These are phyloP conservation scores for Cantharis rufa DNA, from an alignment of 2,888 invertebrate species.

Conservation along the genomic window DNA sequence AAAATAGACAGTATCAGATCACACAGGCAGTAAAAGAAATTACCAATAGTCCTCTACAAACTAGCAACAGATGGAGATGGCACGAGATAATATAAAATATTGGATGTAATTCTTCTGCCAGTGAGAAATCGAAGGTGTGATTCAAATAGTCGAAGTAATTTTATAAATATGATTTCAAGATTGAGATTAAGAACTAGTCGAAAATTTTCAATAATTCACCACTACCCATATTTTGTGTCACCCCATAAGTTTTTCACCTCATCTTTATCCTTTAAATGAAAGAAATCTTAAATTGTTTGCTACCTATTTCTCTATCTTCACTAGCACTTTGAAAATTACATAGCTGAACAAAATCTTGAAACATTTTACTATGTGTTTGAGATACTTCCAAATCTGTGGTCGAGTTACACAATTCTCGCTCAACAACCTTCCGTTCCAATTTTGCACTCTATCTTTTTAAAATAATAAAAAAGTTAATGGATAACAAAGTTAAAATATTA, in stretches of 20 bases:
- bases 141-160: too few relatives aligned
- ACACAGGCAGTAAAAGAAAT: too few relatives aligned
- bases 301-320: not conserved
- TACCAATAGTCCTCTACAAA: too few relatives aligned
- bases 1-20: too few relatives aligned
- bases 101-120: too few relatives aligned
- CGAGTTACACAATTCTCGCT: constrained; percentile 11
- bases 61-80: too few relatives aligned
- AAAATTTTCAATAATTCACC: not conserved
- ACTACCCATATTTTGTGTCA: not conserved
- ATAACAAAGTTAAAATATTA: not conserved
- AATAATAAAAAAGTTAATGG: not conserved
- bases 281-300: not conserved
- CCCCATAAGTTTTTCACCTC: not conserved
- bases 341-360: constrained; percentile 14
- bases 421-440: constrained; percentile 6
- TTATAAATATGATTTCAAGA: too few relatives aligned
- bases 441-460: not conserved
- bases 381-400: not conserved
- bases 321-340: constrained; percentile 13
- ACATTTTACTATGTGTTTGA: not conserved
- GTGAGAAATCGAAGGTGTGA: too few relatives aligned
- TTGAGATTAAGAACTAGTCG: not conserved
- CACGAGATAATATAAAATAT: too few relatives aligned
- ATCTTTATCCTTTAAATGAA: not conserved